Conservation (phyloP, 2,888 invertebrate species). For the Dynastes hyllus region DNA sequence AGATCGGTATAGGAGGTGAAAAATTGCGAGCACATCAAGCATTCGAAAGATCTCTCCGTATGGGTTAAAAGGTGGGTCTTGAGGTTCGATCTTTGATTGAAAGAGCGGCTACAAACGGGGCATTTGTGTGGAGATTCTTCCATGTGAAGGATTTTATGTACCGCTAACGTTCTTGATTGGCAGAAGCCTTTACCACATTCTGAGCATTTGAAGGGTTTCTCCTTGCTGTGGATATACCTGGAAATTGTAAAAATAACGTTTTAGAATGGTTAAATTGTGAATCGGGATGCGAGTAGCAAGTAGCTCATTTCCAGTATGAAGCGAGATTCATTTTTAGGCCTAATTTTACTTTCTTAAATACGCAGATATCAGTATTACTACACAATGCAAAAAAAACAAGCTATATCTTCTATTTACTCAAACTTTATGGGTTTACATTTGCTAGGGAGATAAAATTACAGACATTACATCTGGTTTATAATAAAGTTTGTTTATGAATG, state of each 20-base stretch:
- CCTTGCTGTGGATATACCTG: constrained; percentile 98
- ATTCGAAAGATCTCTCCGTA: constrained; percentile 93
- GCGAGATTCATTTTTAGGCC: no score
- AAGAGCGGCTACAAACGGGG: constrained; percentile 89
- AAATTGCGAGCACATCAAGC: constrained; percentile 90
- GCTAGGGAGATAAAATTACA: no score
- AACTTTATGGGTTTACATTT: no score
- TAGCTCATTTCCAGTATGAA: no score
- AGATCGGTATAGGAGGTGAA: constrained; percentile 91
- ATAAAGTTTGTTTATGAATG: no score
- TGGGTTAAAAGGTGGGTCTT: constrained; percentile 93
- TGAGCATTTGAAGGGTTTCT: constrained; percentile 97
- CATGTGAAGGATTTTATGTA: constrained; percentile 95
- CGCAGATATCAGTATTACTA: no score
- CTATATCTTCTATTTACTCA: no score
- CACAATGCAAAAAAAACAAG: no score
- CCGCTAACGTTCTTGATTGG: constrained; percentile 94
- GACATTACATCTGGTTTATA: no score
- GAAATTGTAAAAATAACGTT: constrained; percentile 62
- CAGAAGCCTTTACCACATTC: constrained; percentile 99
- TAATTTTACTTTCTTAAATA: no score
- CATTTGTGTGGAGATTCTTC: constrained; percentile 95
- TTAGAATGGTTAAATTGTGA: not conserved
- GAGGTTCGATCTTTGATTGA: constrained; percentile 91
- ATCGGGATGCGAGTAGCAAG: no score